Conservation (phyloP, 2,113 vertebrate genomes). For the Heterocephalus glaber region DNA sequence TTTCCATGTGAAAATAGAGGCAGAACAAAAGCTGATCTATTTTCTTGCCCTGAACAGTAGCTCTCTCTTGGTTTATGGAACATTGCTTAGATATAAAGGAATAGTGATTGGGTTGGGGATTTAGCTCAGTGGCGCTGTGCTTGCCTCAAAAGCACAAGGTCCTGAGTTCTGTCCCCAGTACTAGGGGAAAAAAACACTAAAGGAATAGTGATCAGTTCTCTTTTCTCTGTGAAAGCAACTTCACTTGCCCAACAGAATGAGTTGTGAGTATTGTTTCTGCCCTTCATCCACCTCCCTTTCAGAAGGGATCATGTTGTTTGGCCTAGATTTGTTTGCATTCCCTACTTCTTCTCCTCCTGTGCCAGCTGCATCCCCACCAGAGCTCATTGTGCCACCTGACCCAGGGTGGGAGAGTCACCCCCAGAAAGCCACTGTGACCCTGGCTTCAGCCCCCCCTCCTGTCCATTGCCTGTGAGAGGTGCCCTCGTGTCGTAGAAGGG, state of each 20-base stretch:
- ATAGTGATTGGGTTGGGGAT: neutral
- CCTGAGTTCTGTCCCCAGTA: too few species aligned
- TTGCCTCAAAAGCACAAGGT: too few species aligned
- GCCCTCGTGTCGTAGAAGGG: neutral
- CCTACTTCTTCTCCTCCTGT: neutral
- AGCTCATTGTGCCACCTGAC: neutral
- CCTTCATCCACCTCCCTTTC: neutral
- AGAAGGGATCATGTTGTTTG: neutral
- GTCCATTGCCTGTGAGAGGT: neutral
- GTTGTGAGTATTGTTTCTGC: neutral
- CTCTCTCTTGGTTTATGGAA: neutral
- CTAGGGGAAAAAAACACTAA: too few species aligned
- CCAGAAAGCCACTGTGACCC: fast-evolving
- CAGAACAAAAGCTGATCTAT: neutral
- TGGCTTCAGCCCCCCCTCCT: neutral
- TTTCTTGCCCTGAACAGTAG: neutral
- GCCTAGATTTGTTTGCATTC: neutral
- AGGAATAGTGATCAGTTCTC: neutral
- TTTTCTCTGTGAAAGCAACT: neutral
- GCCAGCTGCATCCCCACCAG: neutral
- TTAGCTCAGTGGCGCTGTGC: too few species aligned
- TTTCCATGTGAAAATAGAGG: neutral
- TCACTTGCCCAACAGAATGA: neutral
- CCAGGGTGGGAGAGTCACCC: neutral
- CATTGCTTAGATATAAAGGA: neutral